phyloP scores from a whole-genome alignment of 2,797 vertebrate genomes.

The Thaleichthys pacificus region DNA sequence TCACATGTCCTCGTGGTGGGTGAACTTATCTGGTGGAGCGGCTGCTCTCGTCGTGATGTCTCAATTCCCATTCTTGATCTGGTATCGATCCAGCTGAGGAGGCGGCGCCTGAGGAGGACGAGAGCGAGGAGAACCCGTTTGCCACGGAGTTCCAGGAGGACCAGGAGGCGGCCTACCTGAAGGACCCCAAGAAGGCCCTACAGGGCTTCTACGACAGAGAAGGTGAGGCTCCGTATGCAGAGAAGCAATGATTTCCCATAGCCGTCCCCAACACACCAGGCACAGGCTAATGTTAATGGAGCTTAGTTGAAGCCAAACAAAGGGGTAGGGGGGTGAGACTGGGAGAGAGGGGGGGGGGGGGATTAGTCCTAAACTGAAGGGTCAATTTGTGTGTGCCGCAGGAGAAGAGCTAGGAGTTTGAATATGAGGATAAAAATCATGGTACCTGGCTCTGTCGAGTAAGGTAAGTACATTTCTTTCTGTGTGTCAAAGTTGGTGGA shows the following conservation, averaged over 20 bases:
- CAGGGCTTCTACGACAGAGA: conserved; percentile 98
- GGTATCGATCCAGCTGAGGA: conserved; percentile 80
- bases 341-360: too few relatives aligned
- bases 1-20: not conserved
- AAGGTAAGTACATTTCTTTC: conserved; percentile 75
- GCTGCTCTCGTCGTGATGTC: not conserved
- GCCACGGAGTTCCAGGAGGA: conserved; percentile 94
- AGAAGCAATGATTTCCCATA: too few relatives aligned
- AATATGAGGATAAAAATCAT: conserved; percentile 91
- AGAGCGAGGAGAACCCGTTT: conserved; percentile 95
- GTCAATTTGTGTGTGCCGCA: conserved; percentile 43
- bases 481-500: not conserved
- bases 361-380: not conserved
- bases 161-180: conserved; percentile 93
- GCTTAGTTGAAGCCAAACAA: too few relatives aligned
- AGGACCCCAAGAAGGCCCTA: conserved; percentile 95
- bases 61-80: not conserved
- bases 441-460: conserved; percentile 95
- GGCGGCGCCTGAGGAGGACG: conserved; percentile 83
- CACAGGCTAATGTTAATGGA: too few relatives aligned
- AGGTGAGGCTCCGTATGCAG: conserved; percentile 70
- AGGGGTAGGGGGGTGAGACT: too few relatives aligned
- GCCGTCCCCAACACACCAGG: too few relatives aligned
- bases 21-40: not conserved
- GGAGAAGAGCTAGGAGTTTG: conserved; percentile 97